These are phyloP conservation scores for Periplaneta americana DNA, from an alignment of 1,140 invertebrate species.

Conservation along the genomic window DNA sequence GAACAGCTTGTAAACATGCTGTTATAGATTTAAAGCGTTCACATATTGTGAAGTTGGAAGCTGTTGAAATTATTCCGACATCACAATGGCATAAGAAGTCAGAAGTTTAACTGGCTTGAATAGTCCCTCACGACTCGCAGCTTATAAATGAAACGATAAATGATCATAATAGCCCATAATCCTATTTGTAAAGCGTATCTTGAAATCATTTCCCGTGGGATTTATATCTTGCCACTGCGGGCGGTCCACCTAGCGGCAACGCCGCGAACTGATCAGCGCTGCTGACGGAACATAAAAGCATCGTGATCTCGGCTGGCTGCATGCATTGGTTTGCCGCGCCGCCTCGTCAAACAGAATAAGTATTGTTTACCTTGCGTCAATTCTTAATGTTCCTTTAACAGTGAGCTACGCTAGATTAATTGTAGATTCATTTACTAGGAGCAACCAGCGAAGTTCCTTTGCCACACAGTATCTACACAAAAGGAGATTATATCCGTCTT, in stretches of 20 bases:
- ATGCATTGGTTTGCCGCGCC: background rate
- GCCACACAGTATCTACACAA: too few species aligned
- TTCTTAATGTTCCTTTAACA: too few species aligned
- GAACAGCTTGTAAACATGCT: background rate
- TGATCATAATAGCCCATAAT: background rate
- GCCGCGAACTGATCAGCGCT: background rate
- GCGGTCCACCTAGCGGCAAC: background rate
- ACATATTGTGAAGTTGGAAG: background rate
- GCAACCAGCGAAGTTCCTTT: too few species aligned
- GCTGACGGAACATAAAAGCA: background rate
- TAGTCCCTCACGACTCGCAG: background rate
- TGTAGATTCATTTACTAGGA: too few species aligned
- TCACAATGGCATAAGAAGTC: background rate
- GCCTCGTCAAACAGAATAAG: too few species aligned
- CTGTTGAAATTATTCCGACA: background rate
- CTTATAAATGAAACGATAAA: background rate
- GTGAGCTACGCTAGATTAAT: too few species aligned
- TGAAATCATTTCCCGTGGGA: background rate
- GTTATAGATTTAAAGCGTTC: background rate
- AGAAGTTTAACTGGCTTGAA: background rate
- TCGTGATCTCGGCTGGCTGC: background rate
- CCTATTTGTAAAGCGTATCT: background rate
- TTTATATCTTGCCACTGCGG: background rate
- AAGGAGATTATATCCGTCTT: too few species aligned
- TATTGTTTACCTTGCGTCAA: too few species aligned